Evolutionary conservation across 2,113 vertebrate genomes (phyloP), one percentile per base, ranked within the genome.

Genomic region (Campylorhamphus procurvoides): DNA sequence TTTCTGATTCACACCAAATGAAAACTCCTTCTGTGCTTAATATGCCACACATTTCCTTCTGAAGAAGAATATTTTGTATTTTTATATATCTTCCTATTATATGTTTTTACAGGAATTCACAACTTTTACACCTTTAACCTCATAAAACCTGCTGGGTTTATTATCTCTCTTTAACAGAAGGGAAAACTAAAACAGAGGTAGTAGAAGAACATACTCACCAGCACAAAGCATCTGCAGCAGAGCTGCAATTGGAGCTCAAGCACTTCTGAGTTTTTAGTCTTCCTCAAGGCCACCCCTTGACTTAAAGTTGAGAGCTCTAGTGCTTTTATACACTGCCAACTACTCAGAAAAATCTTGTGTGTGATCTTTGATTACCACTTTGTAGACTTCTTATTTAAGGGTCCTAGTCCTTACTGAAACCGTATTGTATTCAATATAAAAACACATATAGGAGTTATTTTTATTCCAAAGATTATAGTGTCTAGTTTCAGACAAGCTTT

Each of bases 51-150:
- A 1, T 80, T 92, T 93, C 75, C 76, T 80, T 77, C 63, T 47
- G 55, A 80, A 76, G 35, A 66, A 86, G 18, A 79, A n/a, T 35
- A 73, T 66, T 88, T 79, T 79, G 7, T 64, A 73, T 29, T 86
- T 94, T 22, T 77, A 3, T 28, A 28, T 72, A 60, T 91, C 46
- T 83, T 90, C 35, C 33, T 31, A 42, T 73, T 84, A 67, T 40
- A 5, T 5, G 2, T 53, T 95, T 95, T 90, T 76, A 91, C 27
- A 77, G 33, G 33, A 86, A 86, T 86, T 93, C 82, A 68, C 71
- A 86, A 80, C 56, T 87, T 80, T 47, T 85, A 79, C 56, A 90
- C 42, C 52, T 93, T 93, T 84, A 93, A 62, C 67, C 49, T 90
- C 63, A 67, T 80, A 86, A 93, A 94, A 84, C 42, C 28, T 77